Base-by-base conservation (phyloP, 2,113 vertebrate species). In the Melanocharis versteri region DNA sequence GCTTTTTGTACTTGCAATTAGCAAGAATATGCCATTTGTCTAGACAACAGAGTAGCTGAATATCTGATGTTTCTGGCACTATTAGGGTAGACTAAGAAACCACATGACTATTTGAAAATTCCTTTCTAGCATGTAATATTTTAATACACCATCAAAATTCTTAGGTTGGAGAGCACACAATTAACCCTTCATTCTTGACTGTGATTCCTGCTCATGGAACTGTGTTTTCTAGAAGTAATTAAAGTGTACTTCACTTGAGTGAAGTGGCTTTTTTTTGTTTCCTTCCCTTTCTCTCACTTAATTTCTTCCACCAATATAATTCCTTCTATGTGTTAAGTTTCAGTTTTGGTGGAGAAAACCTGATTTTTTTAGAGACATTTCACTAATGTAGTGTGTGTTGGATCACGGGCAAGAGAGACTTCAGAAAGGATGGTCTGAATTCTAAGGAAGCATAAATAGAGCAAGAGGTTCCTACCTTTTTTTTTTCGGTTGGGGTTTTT, bases 1-100 rank as follows among this genome's bases (percentile, higher is more conserved):
- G 39, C 47, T 88, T 88, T 85, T 73, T 80, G 51, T 88, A 73
- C 60, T 89, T 78, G 54, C 58, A 95, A 86, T 96, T 97, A 96
- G 85, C 64, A 88, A 56, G 61, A 87, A 71, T 86, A 78, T 73
- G 85, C 45, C 40, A 53, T 92, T 93, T 92, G 79, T 92, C 83
- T 94, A 90, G 88, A 92, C 93, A 95, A 42, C 64, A 81, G 71
- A 89, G 64, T 73, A 86, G 56, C 58, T 86, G 71, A 73, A 65
- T 81, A 82, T 64, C 66, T 94, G 83, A 58, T 71, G 58, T 83
- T 93, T 85, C 75, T 96, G 76, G 51, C 68, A 83, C 62, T 88
- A 75, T 71, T 90, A 71, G 44, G 42, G 71, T 72, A 79, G 57
- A 58, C 60, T 90, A 83, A 50, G 71, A 81, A 92, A 90, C n/a